These are phyloP conservation scores for Rousettus madagascariensis DNA, from an alignment of 2,797 vertebrate species.

Conservation along the genomic window DNA sequence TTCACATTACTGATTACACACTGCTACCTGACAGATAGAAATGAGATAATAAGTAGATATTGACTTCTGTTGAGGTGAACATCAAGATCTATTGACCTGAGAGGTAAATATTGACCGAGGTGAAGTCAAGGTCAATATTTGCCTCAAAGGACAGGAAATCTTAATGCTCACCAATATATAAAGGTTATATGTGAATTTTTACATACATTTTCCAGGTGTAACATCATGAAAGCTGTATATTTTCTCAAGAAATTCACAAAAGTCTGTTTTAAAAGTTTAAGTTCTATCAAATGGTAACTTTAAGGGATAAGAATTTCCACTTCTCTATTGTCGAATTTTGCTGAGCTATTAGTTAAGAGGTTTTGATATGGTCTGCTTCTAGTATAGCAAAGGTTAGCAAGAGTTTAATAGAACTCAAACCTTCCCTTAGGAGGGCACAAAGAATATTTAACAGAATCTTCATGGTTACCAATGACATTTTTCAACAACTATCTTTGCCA, in stretches of 20 bases:
- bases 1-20: constrained; percentile 60
- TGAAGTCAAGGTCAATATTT: constrained; percentile 85
- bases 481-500: background rate
- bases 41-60: constrained; percentile 82
- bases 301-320: constrained; percentile 18
- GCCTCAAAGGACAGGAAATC: constrained; percentile 80
- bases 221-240: constrained; percentile 52
- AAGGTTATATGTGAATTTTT: constrained; percentile 73
- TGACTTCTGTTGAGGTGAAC: constrained; percentile 85
- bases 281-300: background rate
- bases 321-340: constrained; percentile 46
- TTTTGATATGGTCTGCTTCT: constrained; percentile 30
- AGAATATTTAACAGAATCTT: background rate
- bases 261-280: constrained; percentile 49
- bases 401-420: constrained; percentile 19
- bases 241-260: constrained; percentile 56
- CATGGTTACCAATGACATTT: constrained; percentile 12
- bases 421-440: background rate
- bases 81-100: constrained; percentile 86
- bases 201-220: constrained; percentile 65
- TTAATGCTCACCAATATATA: constrained; percentile 76
- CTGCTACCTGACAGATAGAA: constrained; percentile 68
- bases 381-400: constrained; percentile 30
- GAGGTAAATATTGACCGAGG: constrained; percentile 86
- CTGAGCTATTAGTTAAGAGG: constrained; percentile 30